Conservation (phyloP, 92 coral and sea anemone genomes). For the Palythoa grandiflora region DNA sequence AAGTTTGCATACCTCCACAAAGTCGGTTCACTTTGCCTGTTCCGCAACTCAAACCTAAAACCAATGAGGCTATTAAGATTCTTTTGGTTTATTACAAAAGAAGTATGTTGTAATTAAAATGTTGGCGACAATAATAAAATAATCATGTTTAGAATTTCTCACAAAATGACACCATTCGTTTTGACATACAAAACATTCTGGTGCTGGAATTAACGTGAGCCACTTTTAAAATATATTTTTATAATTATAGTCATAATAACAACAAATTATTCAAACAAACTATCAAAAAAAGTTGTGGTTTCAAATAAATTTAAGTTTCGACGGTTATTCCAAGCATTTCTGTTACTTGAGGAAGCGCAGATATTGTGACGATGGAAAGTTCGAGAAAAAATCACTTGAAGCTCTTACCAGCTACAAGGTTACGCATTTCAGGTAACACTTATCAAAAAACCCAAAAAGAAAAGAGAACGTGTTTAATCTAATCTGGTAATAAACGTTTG, state of each 20-base stretch:
- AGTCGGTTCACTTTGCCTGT: conserved; percentile 48
- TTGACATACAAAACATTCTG: no score
- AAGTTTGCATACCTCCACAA: conserved; percentile 47
- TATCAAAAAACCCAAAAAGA: background rate
- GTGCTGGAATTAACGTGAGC: no score
- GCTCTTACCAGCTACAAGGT: background rate
- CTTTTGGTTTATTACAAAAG: background rate
- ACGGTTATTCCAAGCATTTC: conserved; percentile 27
- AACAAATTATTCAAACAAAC: background rate
- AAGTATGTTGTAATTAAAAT: background rate
- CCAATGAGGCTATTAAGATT: conserved; percentile 16
- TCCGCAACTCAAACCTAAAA: conserved; percentile 48
- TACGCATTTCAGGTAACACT: background rate
- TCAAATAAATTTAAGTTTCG: conserved; percentile 15
- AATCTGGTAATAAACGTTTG: background rate
- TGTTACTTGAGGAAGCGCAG: conserved; percentile 19
- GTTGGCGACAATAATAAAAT: background rate
- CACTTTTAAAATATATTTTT: background rate
- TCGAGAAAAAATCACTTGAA: conserved; percentile 11
- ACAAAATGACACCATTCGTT: background rate
- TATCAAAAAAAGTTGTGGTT: background rate
- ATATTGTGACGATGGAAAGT: conserved; percentile 2
- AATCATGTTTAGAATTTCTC: background rate
- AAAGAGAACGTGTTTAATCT: no score
- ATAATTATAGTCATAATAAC: background rate